Conservation (phyloP, 1,140 invertebrate genomes). For the Drosophila leontia region DNA sequence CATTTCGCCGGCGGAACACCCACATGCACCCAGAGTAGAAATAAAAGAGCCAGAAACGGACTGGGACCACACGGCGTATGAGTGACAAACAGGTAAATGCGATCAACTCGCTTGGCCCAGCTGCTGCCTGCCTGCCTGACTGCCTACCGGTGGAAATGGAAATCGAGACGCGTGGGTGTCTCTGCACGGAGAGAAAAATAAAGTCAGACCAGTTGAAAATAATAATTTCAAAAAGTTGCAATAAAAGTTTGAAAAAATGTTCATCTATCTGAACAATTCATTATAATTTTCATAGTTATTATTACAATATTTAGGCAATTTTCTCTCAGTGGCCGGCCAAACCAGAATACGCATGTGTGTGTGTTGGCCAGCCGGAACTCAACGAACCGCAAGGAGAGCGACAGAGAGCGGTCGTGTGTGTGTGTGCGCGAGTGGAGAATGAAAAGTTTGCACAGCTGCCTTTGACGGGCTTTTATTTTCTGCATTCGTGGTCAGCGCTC, state of each 20-base stretch:
- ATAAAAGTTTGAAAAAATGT: background rate
- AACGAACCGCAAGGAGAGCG: conserved; percentile 20
- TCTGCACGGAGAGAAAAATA: conserved; percentile 9
- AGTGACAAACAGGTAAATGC: conserved; percentile 69
- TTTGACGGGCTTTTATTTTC: conserved; percentile 13
- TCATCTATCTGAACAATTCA: background rate
- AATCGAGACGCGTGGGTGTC: conserved; percentile 54
- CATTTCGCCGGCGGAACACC: conserved; percentile 24
- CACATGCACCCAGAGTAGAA: conserved; percentile 25
- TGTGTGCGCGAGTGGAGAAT: conserved; percentile 21
- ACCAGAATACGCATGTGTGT: conserved; percentile 21
- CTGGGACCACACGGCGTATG: conserved; percentile 67
- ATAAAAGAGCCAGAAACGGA: conserved; percentile 18
- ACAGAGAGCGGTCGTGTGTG: conserved; percentile 1
- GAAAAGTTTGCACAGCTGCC: conserved; percentile 51
- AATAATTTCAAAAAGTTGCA: too few relatives aligned
- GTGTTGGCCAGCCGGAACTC: conserved; percentile 53
- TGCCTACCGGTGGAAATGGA: conserved; percentile 51
- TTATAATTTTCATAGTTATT: background rate
- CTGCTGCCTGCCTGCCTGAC: conserved; percentile 7
- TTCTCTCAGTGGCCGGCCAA: conserved; percentile 11
- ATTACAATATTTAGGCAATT: background rate
- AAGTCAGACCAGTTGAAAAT: background rate
- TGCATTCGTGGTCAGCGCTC: conserved; percentile 12
- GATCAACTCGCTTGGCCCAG: conserved; percentile 65